phyloP scores from a whole-genome alignment of 2,797 vertebrate species.

The Lithobates pipiens region DNA sequence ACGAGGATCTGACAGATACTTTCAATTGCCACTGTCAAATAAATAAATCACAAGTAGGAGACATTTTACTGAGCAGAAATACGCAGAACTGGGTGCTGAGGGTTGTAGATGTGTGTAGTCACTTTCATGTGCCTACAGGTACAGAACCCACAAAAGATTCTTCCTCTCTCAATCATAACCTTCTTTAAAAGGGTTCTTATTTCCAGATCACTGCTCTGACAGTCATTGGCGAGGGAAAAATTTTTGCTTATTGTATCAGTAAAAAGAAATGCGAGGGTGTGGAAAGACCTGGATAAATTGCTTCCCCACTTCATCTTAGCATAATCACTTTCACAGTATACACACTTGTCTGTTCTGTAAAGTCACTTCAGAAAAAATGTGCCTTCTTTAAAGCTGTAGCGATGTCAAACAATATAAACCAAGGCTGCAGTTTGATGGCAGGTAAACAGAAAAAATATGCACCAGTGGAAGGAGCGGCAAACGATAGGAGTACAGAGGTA shows the following conservation, averaged over 20 bases:
- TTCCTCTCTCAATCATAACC: constrained; percentile 28
- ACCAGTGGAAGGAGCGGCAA: too few species aligned
- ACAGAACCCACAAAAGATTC: constrained; percentile 28
- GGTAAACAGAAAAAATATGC: too few species aligned
- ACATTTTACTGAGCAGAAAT: constrained; percentile 31
- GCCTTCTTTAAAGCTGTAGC: too few species aligned
- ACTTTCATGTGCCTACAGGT: not conserved
- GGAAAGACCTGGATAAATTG: not conserved
- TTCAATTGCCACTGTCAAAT: constrained; percentile 49
- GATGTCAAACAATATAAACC: too few species aligned
- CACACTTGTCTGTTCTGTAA: not conserved
- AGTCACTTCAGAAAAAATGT: not conserved
- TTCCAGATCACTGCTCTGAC: not conserved
- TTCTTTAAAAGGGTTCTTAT: constrained; percentile 7
- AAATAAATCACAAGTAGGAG: constrained; percentile 43
- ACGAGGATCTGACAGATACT: constrained; percentile 39
- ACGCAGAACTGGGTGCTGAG: constrained; percentile 12
- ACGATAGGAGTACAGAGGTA: too few species aligned
- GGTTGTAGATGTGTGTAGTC: not conserved
- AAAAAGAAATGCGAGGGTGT: not conserved
- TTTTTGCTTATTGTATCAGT: not conserved
- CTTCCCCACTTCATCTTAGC: not conserved
- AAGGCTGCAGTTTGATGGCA: too few species aligned
- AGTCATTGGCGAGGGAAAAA: not conserved
- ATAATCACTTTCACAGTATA: not conserved